phyloP scores from a whole-genome alignment of 2,888 invertebrate genomes.

The Tenthredo mesomela region DNA sequence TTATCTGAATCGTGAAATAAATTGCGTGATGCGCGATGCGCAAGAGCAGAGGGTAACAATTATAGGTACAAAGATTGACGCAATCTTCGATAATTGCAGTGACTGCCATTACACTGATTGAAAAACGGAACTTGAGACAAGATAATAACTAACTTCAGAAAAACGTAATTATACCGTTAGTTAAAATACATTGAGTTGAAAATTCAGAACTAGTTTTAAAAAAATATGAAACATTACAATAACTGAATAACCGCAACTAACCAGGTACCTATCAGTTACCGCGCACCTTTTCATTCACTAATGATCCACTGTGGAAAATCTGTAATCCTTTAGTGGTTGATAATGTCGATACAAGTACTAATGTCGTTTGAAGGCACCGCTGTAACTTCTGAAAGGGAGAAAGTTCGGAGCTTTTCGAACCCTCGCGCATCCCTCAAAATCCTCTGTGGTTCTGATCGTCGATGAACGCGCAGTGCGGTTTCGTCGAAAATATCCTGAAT shows the following conservation, averaged over 20 bases:
- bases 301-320: conserved; percentile 19
- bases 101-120: background rate
- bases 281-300: background rate
- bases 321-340: conserved; percentile 26
- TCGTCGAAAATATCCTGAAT: conserved; percentile 40
- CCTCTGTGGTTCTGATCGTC: conserved; percentile 34
- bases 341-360: background rate
- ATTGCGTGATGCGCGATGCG: background rate
- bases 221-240: background rate
- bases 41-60: conserved; percentile 6
- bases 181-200: background rate
- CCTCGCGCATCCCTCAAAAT: conserved; percentile 17
- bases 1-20: background rate
- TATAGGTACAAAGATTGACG: conserved; percentile 5
- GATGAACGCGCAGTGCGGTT: conserved; percentile 39
- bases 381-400: conserved; percentile 13
- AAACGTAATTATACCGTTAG: background rate
- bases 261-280: background rate
- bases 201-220: background rate
- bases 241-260: background rate
- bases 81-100: background rate
- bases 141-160: background rate
- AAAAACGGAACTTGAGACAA: background rate
- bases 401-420: conserved; percentile 19
- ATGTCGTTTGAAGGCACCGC: background rate